Evolutionary conservation across 1,140 invertebrate genomes (phyloP), one percentile per base, ranked within the genome.

Genomic region (Idris sp.): DNA sequence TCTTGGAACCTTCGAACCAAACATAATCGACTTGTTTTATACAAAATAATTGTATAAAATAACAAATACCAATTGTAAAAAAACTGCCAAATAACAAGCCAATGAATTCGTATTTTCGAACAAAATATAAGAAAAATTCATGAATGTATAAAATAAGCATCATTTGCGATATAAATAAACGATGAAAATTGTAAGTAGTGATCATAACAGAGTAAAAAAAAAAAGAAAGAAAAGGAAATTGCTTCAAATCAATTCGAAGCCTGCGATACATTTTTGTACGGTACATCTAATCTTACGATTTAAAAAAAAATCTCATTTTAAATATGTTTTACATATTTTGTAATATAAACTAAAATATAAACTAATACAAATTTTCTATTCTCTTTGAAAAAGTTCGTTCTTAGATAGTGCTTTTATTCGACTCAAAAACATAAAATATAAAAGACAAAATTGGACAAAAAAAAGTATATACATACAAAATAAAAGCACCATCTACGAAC

Each of bases 271-370:
- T 69, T 69, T 69, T 69, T n/a, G 35, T 69, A 69, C 54, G 53
- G 22, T 59, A 44, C 13, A 53, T 59, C 22, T 46, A 69, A 69
- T 69, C 54, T 69, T 36, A 53, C 35, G 25, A 48, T 36, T 38
- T 54, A 22, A 58, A 54, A 54, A 54, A 71, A 53, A 48, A 14
- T 61, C 31, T 54, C 22, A 25, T 61, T 69, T 48, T 54, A 71
- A 71, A 61, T 71, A 71, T 54, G 67, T 54, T 71, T 61, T 51
- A 41, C 56, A 61, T 71, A 61, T 71, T 71, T 71, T 71, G 35
- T 71, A 71, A 61, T 71, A 48, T 61, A 54, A 53, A 71, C 10
- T 53, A 30, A 38, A 49, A 30, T 65, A 65, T 40, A 16, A 36
- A 59, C 26, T 43, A 30, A 56, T n/a, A n/a, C n/a, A n/a, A 51